These are phyloP conservation scores for Autographa pulchrina DNA, from an alignment of 2,888 invertebrate species.

Conservation along the genomic window DNA sequence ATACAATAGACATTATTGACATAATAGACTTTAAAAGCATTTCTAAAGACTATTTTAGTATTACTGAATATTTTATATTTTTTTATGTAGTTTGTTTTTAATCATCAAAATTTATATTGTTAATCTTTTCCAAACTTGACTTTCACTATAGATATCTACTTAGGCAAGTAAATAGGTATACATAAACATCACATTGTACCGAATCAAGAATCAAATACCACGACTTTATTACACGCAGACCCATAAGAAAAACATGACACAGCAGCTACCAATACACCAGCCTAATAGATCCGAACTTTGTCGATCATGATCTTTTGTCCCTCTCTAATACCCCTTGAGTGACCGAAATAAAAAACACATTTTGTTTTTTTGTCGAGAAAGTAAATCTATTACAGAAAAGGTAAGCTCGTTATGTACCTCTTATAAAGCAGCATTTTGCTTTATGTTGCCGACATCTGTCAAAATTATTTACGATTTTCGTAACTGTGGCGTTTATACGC, in stretches of 20 bases:
- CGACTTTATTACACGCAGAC: neutral
- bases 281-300: neutral
- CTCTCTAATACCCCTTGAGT: neutral
- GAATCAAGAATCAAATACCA: neutral
- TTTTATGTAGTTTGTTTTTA: no score
- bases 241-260: conserved; percentile 1
- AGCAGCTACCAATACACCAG: neutral
- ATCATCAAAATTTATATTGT: no score
- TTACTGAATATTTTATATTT: no score
- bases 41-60: no score
- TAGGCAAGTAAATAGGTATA: neutral
- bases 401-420: conserved; percentile 24
- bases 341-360: conserved; percentile 11
- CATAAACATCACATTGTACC: neutral
- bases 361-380: conserved; percentile 10
- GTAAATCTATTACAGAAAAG: conserved; percentile 30
- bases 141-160: no score
- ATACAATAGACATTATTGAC: neutral
- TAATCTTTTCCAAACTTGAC: no score
- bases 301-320: neutral
- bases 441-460: conserved; percentile 47
- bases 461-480: conserved; percentile 49
- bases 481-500: conserved; percentile 28
- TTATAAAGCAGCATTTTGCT: conserved; percentile 29
- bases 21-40: neutral